These are phyloP conservation scores for Seira sanloemensis DNA, from an alignment of 2,888 invertebrate species.

Conservation along the genomic window DNA sequence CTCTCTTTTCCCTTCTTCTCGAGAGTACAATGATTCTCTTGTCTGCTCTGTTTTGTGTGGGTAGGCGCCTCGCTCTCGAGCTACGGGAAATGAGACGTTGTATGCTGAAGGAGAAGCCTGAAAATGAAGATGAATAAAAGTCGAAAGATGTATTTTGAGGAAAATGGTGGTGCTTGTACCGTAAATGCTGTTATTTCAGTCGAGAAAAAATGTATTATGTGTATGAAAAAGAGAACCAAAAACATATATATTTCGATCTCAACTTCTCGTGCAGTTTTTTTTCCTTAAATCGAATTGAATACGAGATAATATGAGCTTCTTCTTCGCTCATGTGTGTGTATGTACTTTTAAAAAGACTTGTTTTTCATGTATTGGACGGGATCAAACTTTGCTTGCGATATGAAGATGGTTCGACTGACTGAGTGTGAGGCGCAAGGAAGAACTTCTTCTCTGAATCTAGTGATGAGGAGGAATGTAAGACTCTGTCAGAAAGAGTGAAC, in stretches of 20 bases:
- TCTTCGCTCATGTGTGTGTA: too few relatives aligned
- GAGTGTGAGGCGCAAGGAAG: constrained; percentile 11
- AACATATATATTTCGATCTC: too few relatives aligned
- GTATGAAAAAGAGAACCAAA: not conserved
- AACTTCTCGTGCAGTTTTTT: too few relatives aligned
- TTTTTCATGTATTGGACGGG: not conserved
- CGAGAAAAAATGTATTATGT: not conserved
- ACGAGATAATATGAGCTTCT: too few relatives aligned
- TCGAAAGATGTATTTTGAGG: constrained; percentile 1
- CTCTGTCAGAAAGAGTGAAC: not conserved
- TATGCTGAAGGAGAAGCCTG: constrained; percentile 1
- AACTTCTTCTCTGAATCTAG: not conserved
- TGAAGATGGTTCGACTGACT: too few relatives aligned
- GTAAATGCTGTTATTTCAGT: constrained; percentile 14
- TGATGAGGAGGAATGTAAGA: not conserved
- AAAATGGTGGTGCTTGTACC: constrained; percentile 7
- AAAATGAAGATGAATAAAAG: not conserved
- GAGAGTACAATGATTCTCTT: constrained; percentile 8
- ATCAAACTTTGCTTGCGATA: not conserved
- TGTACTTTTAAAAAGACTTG: not conserved
- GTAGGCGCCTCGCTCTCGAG: constrained; percentile 6
- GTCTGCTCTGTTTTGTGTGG: constrained; percentile 14
- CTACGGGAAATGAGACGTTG: not conserved
- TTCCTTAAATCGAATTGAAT: too few relatives aligned
- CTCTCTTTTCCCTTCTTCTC: constrained; percentile 9